Evolutionary conservation across 2,888 invertebrate genomes (phyloP), one percentile per base, ranked within the genome.

Genomic region (Rhagonycha fulva): DNA sequence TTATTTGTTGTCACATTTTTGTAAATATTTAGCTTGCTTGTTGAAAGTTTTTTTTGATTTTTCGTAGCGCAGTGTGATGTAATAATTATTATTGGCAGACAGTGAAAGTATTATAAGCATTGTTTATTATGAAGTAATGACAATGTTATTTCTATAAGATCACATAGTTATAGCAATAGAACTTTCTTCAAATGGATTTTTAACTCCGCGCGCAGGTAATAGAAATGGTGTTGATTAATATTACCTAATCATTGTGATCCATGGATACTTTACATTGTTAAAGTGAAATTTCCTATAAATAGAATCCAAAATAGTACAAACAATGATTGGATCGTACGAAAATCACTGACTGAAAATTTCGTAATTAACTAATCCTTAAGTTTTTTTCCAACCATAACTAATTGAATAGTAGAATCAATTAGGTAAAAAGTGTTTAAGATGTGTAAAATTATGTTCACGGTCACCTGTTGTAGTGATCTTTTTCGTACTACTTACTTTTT

Each of bases 41-140:
- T 10, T 12, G 24, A 23, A 61, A 26, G 23, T 32, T 71, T 14
- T 30, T n/a, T 69, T 19, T 14, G 60, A 62, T 14, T 19, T 32
- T 68, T 11, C 68, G 60, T 76, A 23, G 69, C 72, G 68, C 61
- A 69, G 28, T 14, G n/a, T 76, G 70, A 76, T 74, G 74, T 76
- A 76, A 76, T 68, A 60, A 70, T 76, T 75, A 75, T 68, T 71
- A 75, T 68, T 71, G 71, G 69, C 68, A 72, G 68, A 68, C 70
- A 67, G 76, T 67, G 76, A 76, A 76, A 76, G 76, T 73, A 67
- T 76, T 60, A n/a, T n/a, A 47, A 47, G 26, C 24, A 66, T 70
- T 71, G 71, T 75, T 71, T 71, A 14, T 23, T 23, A 68, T 71
- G 67, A 74, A 74, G 63, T 75, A 68, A 66, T 19, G 70, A 66